These are phyloP conservation scores for Cisticola juncidis DNA, from an alignment of 2,113 vertebrate genomes.

Conservation along the genomic window DNA sequence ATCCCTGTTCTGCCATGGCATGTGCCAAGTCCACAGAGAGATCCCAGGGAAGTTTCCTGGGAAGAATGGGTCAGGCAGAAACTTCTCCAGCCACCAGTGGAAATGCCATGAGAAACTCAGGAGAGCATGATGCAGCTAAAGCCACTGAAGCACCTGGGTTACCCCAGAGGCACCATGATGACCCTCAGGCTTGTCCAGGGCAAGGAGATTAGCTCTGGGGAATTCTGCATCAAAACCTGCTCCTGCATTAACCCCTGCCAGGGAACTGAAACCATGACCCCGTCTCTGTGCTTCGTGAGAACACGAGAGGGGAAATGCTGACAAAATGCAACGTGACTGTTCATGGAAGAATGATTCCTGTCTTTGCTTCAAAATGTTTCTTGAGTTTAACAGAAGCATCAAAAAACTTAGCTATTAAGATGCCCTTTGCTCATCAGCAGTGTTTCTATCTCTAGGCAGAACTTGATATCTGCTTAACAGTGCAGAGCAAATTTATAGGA, in stretches of 20 bases:
- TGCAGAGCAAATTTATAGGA: constrained; percentile 37
- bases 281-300: accelerated
- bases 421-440: neutral
- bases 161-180: neutral
- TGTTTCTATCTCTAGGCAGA: neutral
- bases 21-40: accelerated
- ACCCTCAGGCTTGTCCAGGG: neutral
- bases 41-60: neutral
- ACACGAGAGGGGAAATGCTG: neutral
- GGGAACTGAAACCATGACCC: neutral
- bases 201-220: neutral
- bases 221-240: neutral
- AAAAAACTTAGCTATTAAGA: neutral
- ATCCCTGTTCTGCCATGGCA: accelerated
- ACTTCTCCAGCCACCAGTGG: neutral
- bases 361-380: constrained; percentile 5
- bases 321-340: neutral
- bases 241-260: neutral
- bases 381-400: neutral
- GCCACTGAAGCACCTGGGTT: neutral
- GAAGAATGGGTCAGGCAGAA: neutral
- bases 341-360: neutral
- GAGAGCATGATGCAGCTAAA: accelerated
- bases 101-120: neutral
- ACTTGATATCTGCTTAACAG: constrained; percentile 15